A percentile compares a stretch with the other conserved stretches of the same genome.
Evolutionary conservation across 2,888 invertebrate genomes (phyloP).

Genomic region (Tubulanus polymorphus): DNA sequence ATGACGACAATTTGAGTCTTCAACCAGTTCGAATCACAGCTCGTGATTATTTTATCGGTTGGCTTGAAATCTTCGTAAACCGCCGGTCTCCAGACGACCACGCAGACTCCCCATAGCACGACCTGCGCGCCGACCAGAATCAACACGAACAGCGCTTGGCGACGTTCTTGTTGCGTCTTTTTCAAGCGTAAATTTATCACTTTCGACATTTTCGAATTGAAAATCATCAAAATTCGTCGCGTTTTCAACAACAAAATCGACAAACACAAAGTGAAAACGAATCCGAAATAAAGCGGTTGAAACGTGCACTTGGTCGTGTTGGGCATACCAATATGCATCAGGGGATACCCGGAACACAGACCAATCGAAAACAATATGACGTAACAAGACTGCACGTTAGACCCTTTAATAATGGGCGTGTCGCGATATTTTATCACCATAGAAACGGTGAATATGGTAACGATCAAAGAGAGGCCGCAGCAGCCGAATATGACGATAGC

Average conservation of each 20-base stretch:
- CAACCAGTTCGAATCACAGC: constrained; percentile 1
- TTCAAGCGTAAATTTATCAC: not conserved
- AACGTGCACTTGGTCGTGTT: not conserved
- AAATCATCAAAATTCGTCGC: constrained; percentile 3
- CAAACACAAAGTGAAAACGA: constrained; percentile 6
- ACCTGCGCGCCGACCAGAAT: not conserved
- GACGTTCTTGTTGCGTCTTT: not conserved
- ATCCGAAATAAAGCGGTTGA: constrained; percentile 4
- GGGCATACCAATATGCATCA: constrained; percentile 6
- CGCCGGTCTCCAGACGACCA: not conserved
- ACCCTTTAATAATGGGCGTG: constrained; percentile 8
- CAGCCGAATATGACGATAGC: not conserved
- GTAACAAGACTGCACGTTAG: not conserved
- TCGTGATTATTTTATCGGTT: not conserved
- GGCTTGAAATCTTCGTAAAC: not conserved
- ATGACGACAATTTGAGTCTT: constrained; percentile 3
- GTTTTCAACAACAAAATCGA: constrained; percentile 7
- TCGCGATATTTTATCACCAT: constrained; percentile 6
- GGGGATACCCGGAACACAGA: constrained; percentile 1
- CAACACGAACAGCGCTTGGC: not conserved
- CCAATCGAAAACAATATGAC: not conserved
- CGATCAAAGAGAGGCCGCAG: not conserved
- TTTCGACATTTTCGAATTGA: not conserved
- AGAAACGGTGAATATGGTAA: not conserved
- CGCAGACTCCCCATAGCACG: not conserved